phyloP scores from a whole-genome alignment of 2,888 invertebrate species.

The Catocala fraxini region DNA sequence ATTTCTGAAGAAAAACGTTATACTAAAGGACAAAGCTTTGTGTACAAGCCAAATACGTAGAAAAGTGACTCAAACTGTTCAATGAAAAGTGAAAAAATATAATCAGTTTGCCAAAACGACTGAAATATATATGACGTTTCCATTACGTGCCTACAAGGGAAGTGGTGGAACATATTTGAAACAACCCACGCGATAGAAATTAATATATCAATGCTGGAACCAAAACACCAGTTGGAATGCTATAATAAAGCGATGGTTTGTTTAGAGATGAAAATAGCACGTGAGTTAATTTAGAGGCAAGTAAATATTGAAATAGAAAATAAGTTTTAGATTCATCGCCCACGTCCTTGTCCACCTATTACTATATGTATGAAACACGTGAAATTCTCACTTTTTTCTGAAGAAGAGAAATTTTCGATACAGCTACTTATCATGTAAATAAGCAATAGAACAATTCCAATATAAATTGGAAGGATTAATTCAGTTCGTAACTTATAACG shows the following conservation, averaged over 20 bases:
- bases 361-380: too few species aligned
- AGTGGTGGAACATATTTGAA: slow-evolving; percentile 39
- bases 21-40: slow-evolving; percentile 37
- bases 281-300: neutral
- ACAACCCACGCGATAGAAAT: slow-evolving; percentile 36
- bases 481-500: too few species aligned
- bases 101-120: slow-evolving; percentile 57
- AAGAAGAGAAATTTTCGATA: too few species aligned
- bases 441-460: too few species aligned
- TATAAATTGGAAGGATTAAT: too few species aligned
- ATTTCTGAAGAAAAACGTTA: slow-evolving; percentile 9
- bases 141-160: slow-evolving; percentile 44
- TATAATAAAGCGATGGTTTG: slow-evolving; percentile 23
- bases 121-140: slow-evolving; percentile 61
- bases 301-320: neutral
- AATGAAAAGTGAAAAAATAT: slow-evolving; percentile 46
- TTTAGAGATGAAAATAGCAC: slow-evolving; percentile 24
- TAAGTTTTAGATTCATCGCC: too few species aligned
- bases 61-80: slow-evolving; percentile 55
- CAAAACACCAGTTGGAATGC: slow-evolving; percentile 23
- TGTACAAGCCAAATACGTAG: slow-evolving; percentile 64
- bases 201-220: slow-evolving; percentile 32
- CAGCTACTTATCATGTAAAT: too few species aligned
- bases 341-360: too few species aligned
- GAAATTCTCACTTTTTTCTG: too few species aligned